A percentile compares a stretch with the other conserved stretches of the same genome.
Conservation (phyloP, 2,113 vertebrate genomes). For the Cathartes aura region DNA sequence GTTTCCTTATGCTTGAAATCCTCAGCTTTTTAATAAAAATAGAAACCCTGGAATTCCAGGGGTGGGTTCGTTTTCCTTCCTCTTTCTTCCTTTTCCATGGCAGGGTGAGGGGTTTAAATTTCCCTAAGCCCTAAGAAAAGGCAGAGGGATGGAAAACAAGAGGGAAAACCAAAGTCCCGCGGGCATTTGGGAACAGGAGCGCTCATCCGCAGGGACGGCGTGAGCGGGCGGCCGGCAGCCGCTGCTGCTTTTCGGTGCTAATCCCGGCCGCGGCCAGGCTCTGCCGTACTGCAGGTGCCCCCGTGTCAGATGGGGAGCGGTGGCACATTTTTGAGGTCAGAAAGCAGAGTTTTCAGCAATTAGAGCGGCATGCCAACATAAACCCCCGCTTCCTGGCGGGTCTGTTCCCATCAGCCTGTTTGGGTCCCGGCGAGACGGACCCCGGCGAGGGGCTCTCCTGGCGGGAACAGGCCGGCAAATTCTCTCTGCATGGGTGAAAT, state of each 20-base stretch:
- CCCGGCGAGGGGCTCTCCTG: conserved; percentile 18
- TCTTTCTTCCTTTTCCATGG: not conserved
- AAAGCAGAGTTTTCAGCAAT: conserved; percentile 47
- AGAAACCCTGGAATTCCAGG: not conserved
- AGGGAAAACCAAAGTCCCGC: not conserved
- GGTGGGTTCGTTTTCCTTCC: not conserved
- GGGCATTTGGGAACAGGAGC: not conserved
- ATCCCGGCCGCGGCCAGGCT: rapidly evolving
- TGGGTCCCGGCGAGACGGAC: not conserved
- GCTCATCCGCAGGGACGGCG: rapidly evolving
- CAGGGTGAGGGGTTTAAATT: rapidly evolving
- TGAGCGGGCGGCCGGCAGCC: not conserved
- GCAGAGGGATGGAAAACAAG: not conserved
- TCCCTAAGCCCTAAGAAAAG: not conserved
- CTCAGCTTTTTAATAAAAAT: not conserved
- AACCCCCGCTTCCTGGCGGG: not conserved
- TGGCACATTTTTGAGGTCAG: conserved; percentile 1
- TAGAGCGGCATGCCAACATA: not conserved
- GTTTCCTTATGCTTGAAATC: not conserved
- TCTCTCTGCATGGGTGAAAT: conserved; percentile 75
- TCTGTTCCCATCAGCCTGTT: conserved; percentile 41
- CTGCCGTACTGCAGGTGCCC: not conserved
- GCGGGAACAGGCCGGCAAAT: conserved; percentile 27
- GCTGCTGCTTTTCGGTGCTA: rapidly evolving
- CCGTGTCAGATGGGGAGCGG: not conserved